Evolutionary conservation across 2,797 vertebrate species (phyloP).

Genomic region (Huso huso): DNA sequence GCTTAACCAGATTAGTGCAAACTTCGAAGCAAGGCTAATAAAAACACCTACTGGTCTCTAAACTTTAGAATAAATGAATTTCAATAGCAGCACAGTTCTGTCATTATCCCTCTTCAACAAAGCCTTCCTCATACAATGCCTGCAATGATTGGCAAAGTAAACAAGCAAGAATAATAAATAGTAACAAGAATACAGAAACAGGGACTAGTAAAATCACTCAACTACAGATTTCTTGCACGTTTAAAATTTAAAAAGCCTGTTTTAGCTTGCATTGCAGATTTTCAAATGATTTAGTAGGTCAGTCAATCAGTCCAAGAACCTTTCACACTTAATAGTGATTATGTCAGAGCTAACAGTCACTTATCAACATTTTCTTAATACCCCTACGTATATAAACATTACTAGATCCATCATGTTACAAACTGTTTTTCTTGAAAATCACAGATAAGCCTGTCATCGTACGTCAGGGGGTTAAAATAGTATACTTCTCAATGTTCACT

Average conservation of each 20-base stretch:
- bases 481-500: not conserved
- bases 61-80: too few relatives aligned
- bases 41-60: too few relatives aligned
- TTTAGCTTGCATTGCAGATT: conserved; percentile 2
- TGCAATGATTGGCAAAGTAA: not conserved
- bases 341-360: not conserved
- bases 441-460: too few relatives aligned
- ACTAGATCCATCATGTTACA: too few relatives aligned
- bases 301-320: not conserved
- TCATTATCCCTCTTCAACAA: too few relatives aligned
- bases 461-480: too few relatives aligned
- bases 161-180: conserved; percentile 1
- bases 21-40: too few relatives aligned
- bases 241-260: not conserved
- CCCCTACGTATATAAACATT: too few relatives aligned
- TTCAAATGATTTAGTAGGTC: conserved; percentile 1
- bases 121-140: not conserved
- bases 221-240: not conserved
- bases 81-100: too few relatives aligned
- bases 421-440: too few relatives aligned
- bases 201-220: not conserved
- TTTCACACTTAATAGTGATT: not conserved
- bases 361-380: not conserved
- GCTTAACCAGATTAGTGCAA: too few relatives aligned
- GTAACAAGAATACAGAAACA: not conserved